These are phyloP conservation scores for Oryctolagus cuniculus DNA, from an alignment of 2,113 vertebrate genomes.

Conservation along the genomic window mOryCun1.1 NC_091441.1:62435001-62435500, in stretches of 20 bases:
- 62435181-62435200: background rate
- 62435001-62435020: accelerated
- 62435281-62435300: background rate
- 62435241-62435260: background rate
- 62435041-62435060: background rate
- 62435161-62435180: background rate
- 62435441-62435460: background rate
- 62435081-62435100: background rate
- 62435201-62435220: background rate
- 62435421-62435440: accelerated
- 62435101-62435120: background rate
- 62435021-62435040: background rate
- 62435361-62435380: background rate
- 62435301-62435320: background rate
- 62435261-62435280: background rate
- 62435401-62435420: background rate
- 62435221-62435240: background rate
- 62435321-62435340: background rate
- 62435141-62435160: too few species aligned
- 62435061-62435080: too few species aligned
- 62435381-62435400: background rate
- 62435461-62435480: background rate
- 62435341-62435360: background rate
- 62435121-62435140: accelerated
- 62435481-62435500: background rate